Evolutionary conservation across 2,888 invertebrate species (phyloP), one percentile per base, ranked within the genome.

Genomic region (Sarcophaga caerulescens): DNA sequence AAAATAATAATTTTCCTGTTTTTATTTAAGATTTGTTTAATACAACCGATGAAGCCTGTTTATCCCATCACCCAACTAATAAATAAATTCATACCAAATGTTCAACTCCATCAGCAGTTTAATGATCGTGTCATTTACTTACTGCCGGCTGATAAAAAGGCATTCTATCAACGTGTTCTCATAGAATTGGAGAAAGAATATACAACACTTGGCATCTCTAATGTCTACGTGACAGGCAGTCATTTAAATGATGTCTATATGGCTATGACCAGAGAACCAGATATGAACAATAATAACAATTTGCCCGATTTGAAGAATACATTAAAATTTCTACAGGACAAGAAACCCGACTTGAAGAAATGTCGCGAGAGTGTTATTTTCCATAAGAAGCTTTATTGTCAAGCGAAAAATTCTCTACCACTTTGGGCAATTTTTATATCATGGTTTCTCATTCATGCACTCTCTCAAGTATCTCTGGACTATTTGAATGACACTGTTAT

Each of bases 181-280:
- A 70, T 78, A 4, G 65, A 78, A n/a, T 23, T 85, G 52, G 85
- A 85, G 78, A 81, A 60, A 23, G 21, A 75, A 12, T 47, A 17
- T 10, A 45, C 14, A 1, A 52, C 44, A 1, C 35, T 84, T 5
- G 85, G 84, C 59, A 77, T 83, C 17, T 23, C 44, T 12, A 63
- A 80, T 21, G 47, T 84, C 2, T 65, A 71, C 17, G 68, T 85
- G 14, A 45, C 66, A 4, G 70, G 76, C 10, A 63, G 57, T 44
- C 62, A 76, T 12, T 23, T 85, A 44, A 84, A 71, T 79, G 81
- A 85, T 19, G 69, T 78, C 44, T 85, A 75, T 60, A 81, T 85
- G 85, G 10, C 25, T 5, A 23, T 75, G 11, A 70, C 71, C 8
- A 5, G 12, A 17, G 59, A 52, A n/a, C 23, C 25, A 14, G 17